phyloP scores from a whole-genome alignment of 2,113 vertebrate genomes.

The Clarias gariepinus region DNA sequence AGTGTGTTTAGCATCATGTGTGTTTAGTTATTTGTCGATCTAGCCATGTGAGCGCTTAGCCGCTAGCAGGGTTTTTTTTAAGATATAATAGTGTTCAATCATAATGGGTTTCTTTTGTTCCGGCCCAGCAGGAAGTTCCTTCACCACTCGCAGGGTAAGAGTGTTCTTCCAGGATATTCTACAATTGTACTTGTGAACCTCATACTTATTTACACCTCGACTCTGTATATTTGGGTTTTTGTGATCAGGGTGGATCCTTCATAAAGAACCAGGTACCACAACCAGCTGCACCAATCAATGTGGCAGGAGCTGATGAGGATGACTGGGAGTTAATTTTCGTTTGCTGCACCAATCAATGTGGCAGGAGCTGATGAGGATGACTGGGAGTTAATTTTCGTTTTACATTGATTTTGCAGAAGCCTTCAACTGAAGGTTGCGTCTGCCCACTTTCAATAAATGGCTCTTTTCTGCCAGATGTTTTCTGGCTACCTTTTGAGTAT shows the following conservation, averaged over 20 bases:
- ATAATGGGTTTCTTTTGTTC: neutral
- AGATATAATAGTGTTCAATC: neutral
- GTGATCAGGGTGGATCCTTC: conserved; percentile 45
- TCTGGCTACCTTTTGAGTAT: conserved; percentile 7
- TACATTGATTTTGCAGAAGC: conserved; percentile 27
- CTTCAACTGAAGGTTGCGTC: conserved; percentile 12
- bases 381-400: conserved; percentile 62
- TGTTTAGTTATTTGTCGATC: no score
- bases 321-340: conserved; percentile 64
- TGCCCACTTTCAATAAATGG: neutral
- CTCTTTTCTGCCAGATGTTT: conserved; percentile 14
- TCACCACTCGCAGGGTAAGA: conserved; percentile 78
- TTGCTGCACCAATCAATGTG: neutral
- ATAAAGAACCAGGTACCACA: neutral
- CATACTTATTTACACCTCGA: neutral
- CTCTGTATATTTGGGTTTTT: neutral
- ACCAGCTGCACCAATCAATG: conserved; percentile 10
- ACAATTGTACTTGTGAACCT: neutral
- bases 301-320: conserved; percentile 56
- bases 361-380: conserved; percentile 59
- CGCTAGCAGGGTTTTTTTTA: no score
- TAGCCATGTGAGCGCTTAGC: no score
- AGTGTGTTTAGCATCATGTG: no score
- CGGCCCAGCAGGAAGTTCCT: conserved; percentile 94
- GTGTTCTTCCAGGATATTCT: rapidly evolving